These are phyloP conservation scores for Drosophila picticornis DNA, from an alignment of 2,888 invertebrate species.

Conservation along the genomic window DNA sequence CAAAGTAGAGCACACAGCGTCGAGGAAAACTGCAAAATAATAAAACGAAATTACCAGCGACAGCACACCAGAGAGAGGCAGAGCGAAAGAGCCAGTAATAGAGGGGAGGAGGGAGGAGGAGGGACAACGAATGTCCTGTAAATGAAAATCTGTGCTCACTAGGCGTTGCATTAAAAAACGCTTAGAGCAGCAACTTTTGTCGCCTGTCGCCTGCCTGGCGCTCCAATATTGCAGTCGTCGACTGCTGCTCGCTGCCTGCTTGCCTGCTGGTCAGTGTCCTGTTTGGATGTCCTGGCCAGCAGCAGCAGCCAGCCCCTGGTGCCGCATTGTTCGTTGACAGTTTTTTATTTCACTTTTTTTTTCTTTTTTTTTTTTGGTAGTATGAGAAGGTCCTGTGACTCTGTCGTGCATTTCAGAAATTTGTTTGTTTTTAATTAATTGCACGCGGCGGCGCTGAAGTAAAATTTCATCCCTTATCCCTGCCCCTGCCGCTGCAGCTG, in stretches of 20 bases:
- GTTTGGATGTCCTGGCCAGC: constrained; percentile 16
- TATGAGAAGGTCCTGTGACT: constrained; percentile 21
- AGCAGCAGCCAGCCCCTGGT: not conserved
- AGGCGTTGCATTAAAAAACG: constrained; percentile 79
- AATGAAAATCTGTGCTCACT: constrained; percentile 63
- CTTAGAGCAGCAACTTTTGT: constrained; percentile 80
- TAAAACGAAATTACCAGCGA: constrained; percentile 78
- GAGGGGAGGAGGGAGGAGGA: not conserved
- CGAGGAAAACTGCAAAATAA: constrained; percentile 77
- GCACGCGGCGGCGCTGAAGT: constrained; percentile 72
- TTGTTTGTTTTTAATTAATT: constrained; percentile 83
- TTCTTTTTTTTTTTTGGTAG: not conserved
- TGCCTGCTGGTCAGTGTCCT: constrained; percentile 36
- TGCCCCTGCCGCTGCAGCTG: not conserved
- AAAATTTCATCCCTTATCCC: not conserved
- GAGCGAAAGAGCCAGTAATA: not conserved
- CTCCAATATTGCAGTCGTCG: constrained; percentile 32
- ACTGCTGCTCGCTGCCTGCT: constrained; percentile 14
- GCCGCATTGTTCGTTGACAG: constrained; percentile 76
- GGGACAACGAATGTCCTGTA: constrained; percentile 9
- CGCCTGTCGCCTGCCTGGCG: constrained; percentile 73
- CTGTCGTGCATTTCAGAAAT: constrained; percentile 76
- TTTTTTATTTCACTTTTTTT: constrained; percentile 26
- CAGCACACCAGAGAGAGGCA: constrained; percentile 37
- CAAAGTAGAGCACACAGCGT: constrained; percentile 69